A percentile compares a stretch with the other conserved stretches of the same genome.
phyloP scores from a whole-genome alignment of 2,888 invertebrate species.

The Marronus borbonicus region DNA sequence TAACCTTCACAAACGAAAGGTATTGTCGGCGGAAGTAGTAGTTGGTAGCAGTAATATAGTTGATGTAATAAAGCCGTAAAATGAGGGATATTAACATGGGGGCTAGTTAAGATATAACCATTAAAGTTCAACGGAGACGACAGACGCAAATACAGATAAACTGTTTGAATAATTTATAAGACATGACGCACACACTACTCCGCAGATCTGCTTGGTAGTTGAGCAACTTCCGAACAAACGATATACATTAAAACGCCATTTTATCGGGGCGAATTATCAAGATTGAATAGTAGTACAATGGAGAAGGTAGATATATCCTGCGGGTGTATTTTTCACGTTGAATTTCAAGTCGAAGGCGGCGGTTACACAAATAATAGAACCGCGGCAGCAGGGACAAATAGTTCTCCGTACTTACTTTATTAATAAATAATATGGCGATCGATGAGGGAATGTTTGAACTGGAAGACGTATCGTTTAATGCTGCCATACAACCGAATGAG shows the following conservation, averaged over 20 bases:
- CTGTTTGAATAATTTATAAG: constrained; percentile 40
- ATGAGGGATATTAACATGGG: constrained; percentile 42
- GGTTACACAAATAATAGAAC: constrained; percentile 21
- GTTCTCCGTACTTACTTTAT: constrained; percentile 3
- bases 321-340: constrained; percentile 9
- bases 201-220: not conserved
- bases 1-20: constrained; percentile 18
- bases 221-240: constrained; percentile 12
- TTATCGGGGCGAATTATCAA: constrained; percentile 30
- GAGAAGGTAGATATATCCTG: constrained; percentile 9
- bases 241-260: constrained; percentile 25
- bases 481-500: not conserved
- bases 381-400: constrained; percentile 5
- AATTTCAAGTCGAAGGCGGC: constrained; percentile 11
- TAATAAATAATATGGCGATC: constrained; percentile 22
- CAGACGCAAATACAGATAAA: constrained; percentile 35
- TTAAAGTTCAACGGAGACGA: constrained; percentile 40
- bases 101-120: constrained; percentile 44
- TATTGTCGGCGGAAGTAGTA: constrained; percentile 21
- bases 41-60: constrained; percentile 20
- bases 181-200: constrained; percentile 4
- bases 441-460: constrained; percentile 7
- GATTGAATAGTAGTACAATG: constrained; percentile 11
- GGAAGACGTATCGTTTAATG: not conserved
- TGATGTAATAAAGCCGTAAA: constrained; percentile 42